Evolutionary conservation across 2,797 vertebrate genomes (phyloP).

Genomic region (Neosilurus mollespiculum): DNA sequence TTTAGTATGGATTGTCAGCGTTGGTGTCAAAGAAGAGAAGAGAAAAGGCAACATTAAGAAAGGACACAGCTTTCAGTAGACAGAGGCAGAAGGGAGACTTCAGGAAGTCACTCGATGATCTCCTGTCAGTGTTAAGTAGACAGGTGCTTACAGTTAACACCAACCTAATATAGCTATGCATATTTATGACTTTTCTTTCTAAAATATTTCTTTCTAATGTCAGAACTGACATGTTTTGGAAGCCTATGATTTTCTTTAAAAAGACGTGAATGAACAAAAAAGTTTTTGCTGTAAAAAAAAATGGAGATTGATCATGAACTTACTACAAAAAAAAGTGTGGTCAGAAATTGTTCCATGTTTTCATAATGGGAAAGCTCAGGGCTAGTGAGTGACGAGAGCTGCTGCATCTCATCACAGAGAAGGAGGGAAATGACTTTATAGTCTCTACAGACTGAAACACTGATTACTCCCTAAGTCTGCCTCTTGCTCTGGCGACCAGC

Average conservation of each 20-base stretch:
- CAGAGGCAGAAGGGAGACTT: slow-evolving; percentile 68
- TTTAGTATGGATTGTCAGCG: slow-evolving; percentile 71
- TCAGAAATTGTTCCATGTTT: slow-evolving; percentile 59
- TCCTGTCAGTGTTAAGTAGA: slow-evolving; percentile 95
- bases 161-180: slow-evolving; percentile 96
- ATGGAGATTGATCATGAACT: not conserved
- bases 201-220: not conserved
- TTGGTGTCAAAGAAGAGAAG: slow-evolving; percentile 68
- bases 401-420: slow-evolving; percentile 71
- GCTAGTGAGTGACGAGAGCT: slow-evolving; percentile 57
- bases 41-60: slow-evolving; percentile 78
- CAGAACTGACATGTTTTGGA: slow-evolving; percentile 14
- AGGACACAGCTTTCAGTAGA: slow-evolving; percentile 84
- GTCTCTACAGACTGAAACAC: slow-evolving; percentile 70
- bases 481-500: slow-evolving; percentile 55
- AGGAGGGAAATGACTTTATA: slow-evolving; percentile 65
- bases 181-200: slow-evolving; percentile 78
- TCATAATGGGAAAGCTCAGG: slow-evolving; percentile 65
- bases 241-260: slow-evolving; percentile 66
- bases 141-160: slow-evolving; percentile 96
- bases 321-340: slow-evolving; percentile 46
- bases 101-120: slow-evolving; percentile 93
- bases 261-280: too few relatives aligned
- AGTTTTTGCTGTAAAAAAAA: too few relatives aligned
- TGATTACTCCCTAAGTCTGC: slow-evolving; percentile 72